A percentile compares a stretch with the other conserved stretches of the same genome.
These are phyloP conservation scores for Erynnis tages DNA, from an alignment of 2,888 invertebrate genomes.

Conservation along the genomic window DNA sequence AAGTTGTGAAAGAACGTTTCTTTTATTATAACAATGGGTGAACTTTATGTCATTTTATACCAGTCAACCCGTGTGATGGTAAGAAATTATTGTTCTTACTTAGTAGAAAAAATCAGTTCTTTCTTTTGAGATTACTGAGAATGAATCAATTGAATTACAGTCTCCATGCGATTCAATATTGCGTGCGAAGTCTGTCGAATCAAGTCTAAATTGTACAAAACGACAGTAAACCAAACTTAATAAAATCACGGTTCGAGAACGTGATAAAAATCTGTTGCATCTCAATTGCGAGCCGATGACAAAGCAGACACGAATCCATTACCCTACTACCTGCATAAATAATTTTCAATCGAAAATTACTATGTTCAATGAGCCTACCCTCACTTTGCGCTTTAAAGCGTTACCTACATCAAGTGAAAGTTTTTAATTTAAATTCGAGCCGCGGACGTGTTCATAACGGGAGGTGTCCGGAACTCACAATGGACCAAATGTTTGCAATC, in stretches of 20 bases:
- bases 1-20: no score
- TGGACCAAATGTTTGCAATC: constrained; percentile 15
- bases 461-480: constrained; percentile 2
- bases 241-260: constrained; percentile 32
- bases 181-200: background rate
- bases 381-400: constrained; percentile 31
- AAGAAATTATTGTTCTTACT: no score
- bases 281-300: constrained; percentile 52
- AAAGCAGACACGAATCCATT: constrained; percentile 42
- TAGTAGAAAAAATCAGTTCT: no score
- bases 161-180: no score
- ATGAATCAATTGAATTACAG: no score
- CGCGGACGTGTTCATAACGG: constrained; percentile 15
- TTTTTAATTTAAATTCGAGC: constrained; percentile 17
- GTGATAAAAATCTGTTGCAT: constrained; percentile 38
- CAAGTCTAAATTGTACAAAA: background rate
- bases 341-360: constrained; percentile 35
- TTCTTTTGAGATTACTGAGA: no score
- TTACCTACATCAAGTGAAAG: constrained; percentile 36
- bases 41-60: no score
- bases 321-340: constrained; percentile 38
- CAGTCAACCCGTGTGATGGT: no score
- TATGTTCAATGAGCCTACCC: constrained; percentile 30
- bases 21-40: no score
- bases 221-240: background rate